A percentile compares a stretch with the other conserved stretches of the same genome.
Conservation (phyloP, 2,888 invertebrate genomes). For the Antheraea yamamai region DNA sequence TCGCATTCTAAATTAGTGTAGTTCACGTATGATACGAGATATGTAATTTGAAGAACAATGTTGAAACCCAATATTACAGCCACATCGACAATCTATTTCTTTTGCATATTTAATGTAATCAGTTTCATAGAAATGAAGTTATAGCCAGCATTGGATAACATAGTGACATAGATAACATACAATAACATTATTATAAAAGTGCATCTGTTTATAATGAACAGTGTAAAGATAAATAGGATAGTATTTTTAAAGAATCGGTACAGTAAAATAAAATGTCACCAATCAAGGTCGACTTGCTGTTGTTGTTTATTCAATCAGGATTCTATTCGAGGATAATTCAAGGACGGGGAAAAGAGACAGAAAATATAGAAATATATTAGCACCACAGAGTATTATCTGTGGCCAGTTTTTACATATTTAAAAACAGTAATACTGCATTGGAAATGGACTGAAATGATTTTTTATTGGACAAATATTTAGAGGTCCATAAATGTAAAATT, state of each 20-base stretch:
- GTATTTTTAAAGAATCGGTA: no score
- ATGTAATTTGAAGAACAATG: conserved; percentile 36
- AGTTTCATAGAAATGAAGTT: conserved; percentile 34
- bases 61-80: conserved; percentile 38
- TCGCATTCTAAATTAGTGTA: conserved; percentile 69
- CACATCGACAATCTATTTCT: conserved; percentile 35
- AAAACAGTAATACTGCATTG: neutral
- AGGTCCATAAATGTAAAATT: neutral
- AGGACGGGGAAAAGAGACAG: conserved; percentile 80
- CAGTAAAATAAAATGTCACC: conserved; percentile 29
- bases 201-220: neutral
- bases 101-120: conserved; percentile 53
- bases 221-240: no score
- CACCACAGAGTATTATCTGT: conserved; percentile 64
- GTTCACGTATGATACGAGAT: conserved; percentile 41
- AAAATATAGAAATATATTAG: conserved; percentile 78
- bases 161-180: no score
- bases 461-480: neutral
- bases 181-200: conserved; percentile 10
- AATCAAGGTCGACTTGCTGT: conserved; percentile 69
- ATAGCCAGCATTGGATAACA: neutral
- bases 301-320: conserved; percentile 71
- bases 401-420: conserved; percentile 39
- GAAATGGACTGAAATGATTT: neutral
- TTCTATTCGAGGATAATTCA: conserved; percentile 77